Evolutionary conservation across 1,140 invertebrate species (phyloP), one percentile per base, ranked within the genome.

Genomic region (Cherax destructor): DNA sequence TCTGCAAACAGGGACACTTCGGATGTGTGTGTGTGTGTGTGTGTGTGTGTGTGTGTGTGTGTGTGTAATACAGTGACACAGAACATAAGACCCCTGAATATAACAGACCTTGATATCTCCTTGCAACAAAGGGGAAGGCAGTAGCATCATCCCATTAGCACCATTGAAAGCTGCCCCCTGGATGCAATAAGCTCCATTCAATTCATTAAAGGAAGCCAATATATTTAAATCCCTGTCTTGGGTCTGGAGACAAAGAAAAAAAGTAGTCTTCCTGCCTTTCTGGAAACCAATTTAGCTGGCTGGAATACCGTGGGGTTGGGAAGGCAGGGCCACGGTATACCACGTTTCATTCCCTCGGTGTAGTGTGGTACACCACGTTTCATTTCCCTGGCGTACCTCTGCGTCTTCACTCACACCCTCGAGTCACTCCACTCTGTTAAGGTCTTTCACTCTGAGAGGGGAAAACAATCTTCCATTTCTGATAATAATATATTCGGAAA

Each of bases 161-260:
- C 69, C n/a, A 30, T 30, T 74, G 30, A 74, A 74, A 6, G 30
- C n/a, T 9, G 21, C n/a, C 69, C 21, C 13, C 24, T 74, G 0
- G 24, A 74, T 5, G 69, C 69, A 74, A 74, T 74, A 74, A 74
- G n/a, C 65, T 41, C 69, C n/a, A 30, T 74, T n/a, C 69, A 30
- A 74, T 74, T 74, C 69, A 74, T 74, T 74, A 74, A 74, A 74
- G n/a, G 69, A 74, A 30, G 69, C 69, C 69, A 74, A 74, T 74
- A 74, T 74, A 30, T 74, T 30, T 74, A 24, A 74, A 74, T 74
- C 69, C 69, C 11, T n/a, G 5, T 21, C 61, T 65, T 65, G 61
- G 30, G 30, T 41, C 30, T 41, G 30, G 30, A 41, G 30, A 41
- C 30, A 41, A 41, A 41, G 69, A 21, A 74, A 74, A 74, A 41